Evolutionary conservation across 2,797 vertebrate species (phyloP), one percentile per base, ranked within the genome.

Genomic region (Cetoscarus ocellatus): DNA sequence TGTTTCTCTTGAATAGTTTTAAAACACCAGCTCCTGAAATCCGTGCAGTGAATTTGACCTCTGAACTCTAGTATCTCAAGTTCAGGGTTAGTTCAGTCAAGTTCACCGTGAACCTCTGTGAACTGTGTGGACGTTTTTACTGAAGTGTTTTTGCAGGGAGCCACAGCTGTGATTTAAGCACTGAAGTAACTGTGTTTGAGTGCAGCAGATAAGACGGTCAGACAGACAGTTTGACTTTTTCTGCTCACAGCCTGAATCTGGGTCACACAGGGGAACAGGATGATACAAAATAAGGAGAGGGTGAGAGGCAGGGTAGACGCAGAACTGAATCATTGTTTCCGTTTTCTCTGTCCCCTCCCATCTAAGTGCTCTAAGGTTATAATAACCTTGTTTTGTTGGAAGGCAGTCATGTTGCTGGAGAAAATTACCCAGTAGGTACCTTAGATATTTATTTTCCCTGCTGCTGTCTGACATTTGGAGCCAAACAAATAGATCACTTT

Each of bases 141-240:
- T 42, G 27, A 10, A 5, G n/a, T 47, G 51, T 39, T 7, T 45
- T 48, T 19, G 36, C 10, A 17, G 36, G 10, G 19, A 18, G 10
- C 35, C 27, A 0, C 35, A 3, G 17, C 1, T 59, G 55, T 45
- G 17, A 27, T 49, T 47, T 8, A n/a, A 54, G 49, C 60, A 3
- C 56, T 50, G 53, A 54, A 48, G 47, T 10, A 40, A 39, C 43
- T 19, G 11, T 27, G 58, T 50, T 51, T 40, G 9, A 35, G 15
- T 38, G 34, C 14, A 54, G 17, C 17, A 48, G 72, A 58, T 70
- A 43, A 51, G 19, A 34, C 2, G 12, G 27, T 34, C 27, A 61
- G 39, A 57, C 1, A 7, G 14, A 17, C 17, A 11, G 63, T 43
- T 43, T 61, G 69, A 56, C 56, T 11, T 65, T 61, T 59, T 76